Evolutionary conservation across 2,113 vertebrate species (phyloP), one percentile per base, ranked within the genome.

Genomic region (Hucho hucho): DNA sequence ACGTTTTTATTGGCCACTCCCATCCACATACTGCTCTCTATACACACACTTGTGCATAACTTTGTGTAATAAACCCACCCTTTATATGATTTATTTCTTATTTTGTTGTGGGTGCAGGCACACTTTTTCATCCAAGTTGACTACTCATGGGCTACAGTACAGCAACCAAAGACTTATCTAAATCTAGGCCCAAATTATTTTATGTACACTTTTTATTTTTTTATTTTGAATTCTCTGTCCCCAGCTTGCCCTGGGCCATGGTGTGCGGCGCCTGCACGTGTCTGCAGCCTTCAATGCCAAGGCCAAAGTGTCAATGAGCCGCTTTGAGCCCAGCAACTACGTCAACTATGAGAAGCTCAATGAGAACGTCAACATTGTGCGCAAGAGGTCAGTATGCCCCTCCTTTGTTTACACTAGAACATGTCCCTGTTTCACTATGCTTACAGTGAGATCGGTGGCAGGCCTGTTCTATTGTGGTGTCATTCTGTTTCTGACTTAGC

Each of bases 231-330:
- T 64, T 28, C 49, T 64, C n/a, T 76, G 81, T 25, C 43, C 69
- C 29, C 37, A 98, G 97, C 92, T 96, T 85, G 94, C 87, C 70
- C 91, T 99, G 89, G 95, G 93, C 24, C 90, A 91, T 20, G 94
- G 95, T 20, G 89, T 91, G 11, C 93, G 96, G 58, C 92, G 93
- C 73, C 94, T 99, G 84, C 97, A 98, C 88, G 93, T 97, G 79
- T 92, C 96, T 6, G 91, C 96, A 0, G 90, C 91, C 5, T 89
- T 96, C 84, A 95, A 94, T 90, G 96, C 97, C 74, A 93, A 93
- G 89, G 95, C 95, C 86, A 94, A 95, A 61, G 96, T 98, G 91
- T 89, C 96, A 4, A 97, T 98, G 96, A 99, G 98, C 91, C 96
- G 95, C 86, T 99, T 98, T 85, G 98, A 98, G 83, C 95, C 96